Base-by-base conservation (phyloP, 1,140 invertebrate genomes). In the Leptoteleia sp. region DNA sequence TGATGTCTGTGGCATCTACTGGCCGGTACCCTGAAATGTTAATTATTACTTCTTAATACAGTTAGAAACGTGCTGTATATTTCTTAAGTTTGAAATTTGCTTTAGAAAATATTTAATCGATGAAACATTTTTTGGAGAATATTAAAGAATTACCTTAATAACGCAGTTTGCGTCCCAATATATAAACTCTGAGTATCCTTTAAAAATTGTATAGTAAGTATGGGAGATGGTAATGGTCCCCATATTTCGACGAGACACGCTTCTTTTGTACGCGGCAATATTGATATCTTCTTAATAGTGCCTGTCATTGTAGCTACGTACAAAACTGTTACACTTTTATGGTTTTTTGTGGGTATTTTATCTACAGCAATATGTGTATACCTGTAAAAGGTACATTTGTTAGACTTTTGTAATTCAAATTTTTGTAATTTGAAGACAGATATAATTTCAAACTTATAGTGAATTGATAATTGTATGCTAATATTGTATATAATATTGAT, bases 191-290 rank as follows among this genome's bases (percentile, higher is more conserved):
- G 93, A 11, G 94, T 95, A 73, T 94, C 93, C 84, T 95, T 94
- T 0, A 96, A 89, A 81, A 95, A 95, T 82, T 95, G 94, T 89
- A 98, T 91, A 5, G 91, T 92, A 86, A 92, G 89, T 29, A 95
- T 91, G 31, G 92, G 87, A 19, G 91, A 91, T 3, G 92, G 91
- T 5, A 94, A 91, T 1, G 95, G 91, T 54, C 94, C 92, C 92
- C 96, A 95, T 47, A 96, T 91, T 86, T 98, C 96, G 11, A 98
- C 91, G 2, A 97, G 88, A 87, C 97, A 98, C 0, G 96, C 93
- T 61, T 94, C 91, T 5, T 92, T 90, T 0, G 90, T 91, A 9
- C 90, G 81, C 4, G 95, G 93, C 77, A 95, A 85, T 16, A 96
- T 89, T 0, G 94, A 93, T 75, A 97, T 91, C 85, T 98, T 98